Conservation (phyloP, 1,140 invertebrate genomes). For the Listronotus oregonensis region DNA sequence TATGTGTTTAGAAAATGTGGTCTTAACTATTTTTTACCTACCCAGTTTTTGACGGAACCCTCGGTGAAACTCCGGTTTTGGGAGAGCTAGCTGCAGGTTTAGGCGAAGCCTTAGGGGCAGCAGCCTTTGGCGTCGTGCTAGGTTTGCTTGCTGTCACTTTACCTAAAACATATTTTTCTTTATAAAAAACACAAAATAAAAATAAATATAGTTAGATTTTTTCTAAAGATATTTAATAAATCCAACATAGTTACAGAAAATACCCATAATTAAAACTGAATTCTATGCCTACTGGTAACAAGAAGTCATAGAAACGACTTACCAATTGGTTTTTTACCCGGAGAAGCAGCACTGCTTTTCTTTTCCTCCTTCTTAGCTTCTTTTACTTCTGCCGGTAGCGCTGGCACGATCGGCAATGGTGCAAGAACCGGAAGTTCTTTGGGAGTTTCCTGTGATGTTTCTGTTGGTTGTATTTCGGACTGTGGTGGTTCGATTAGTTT, state of each 20-base stretch:
- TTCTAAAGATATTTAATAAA: background rate
- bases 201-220: background rate
- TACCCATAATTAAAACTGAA: background rate
- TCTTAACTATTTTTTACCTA: conserved; percentile 13
- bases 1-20: background rate
- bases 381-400: background rate
- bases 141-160: conserved; percentile 47
- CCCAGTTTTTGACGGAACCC: conserved; percentile 32
- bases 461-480: conserved; percentile 14
- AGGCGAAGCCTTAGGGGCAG: conserved; percentile 42
- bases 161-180: background rate
- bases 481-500: conserved; percentile 11
- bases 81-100: conserved; percentile 23
- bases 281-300: too few species aligned
- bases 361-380: conserved; percentile 27
- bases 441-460: conserved; percentile 37
- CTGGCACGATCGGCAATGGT: conserved; percentile 4
- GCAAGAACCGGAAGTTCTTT: conserved; percentile 40
- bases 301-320: too few species aligned
- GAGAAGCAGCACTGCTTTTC: conserved; percentile 18
- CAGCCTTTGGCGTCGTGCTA: conserved; percentile 41
- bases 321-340: conserved; percentile 18
- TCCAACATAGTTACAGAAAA: background rate
- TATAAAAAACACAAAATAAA: background rate
- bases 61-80: conserved; percentile 22